Base-by-base conservation (phyloP, 2,888 invertebrate genomes). In the Micoletzkya japonica region DNA sequence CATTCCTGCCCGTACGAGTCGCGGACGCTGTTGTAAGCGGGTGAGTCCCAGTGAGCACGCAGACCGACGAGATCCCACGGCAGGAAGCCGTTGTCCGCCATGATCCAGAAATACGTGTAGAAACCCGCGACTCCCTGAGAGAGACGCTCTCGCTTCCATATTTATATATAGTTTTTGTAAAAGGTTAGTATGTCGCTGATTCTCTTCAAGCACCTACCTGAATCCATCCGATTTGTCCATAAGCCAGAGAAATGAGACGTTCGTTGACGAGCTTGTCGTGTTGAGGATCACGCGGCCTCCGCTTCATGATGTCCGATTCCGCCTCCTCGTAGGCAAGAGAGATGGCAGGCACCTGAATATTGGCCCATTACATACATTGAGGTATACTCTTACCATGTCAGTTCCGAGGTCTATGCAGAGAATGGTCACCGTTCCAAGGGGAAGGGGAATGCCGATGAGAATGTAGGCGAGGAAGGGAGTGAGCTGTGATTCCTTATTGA, bases 141-240 rank as follows among this genome's bases (percentile, higher is more conserved):
- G 10, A 2, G 26, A 30, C 30, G 1, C 4, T 63, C n/a, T n/a
- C n/a, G n/a, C n/a, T n/a, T n/a, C n/a, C 4, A 28, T 14, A 58
- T 20, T 68, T 1, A 14, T 2, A 56, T n/a, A 39, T 39, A n/a
- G n/a, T n/a, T n/a, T n/a, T n/a, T n/a, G n/a, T n/a, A n/a, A n/a
- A n/a, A n/a, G n/a, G 10, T 26, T 52, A 28, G 0, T 28, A 14
- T 30, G 54, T 54, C 4, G 0, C 17, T 6, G 54, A 54, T 58
- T 0, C 10, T 2, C n/a, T 24, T 20, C 6, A 26, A 28, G 44
- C 37, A 37, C 32, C n/a, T 67, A 96, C 97, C 90, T 98, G 97
- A 88, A 98, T 97, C 95, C 98, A 96, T 86, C 98, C 98, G 88
- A 98, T 97, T 88, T 98, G 97, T 85, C 97, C 96, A 88, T 97